Percentiles rank a stretch among this genome's conserved stretches.
These are phyloP conservation scores for Drosophila melanocephala DNA, from an alignment of 2,888 invertebrate species.

Conservation along the genomic window DNA sequence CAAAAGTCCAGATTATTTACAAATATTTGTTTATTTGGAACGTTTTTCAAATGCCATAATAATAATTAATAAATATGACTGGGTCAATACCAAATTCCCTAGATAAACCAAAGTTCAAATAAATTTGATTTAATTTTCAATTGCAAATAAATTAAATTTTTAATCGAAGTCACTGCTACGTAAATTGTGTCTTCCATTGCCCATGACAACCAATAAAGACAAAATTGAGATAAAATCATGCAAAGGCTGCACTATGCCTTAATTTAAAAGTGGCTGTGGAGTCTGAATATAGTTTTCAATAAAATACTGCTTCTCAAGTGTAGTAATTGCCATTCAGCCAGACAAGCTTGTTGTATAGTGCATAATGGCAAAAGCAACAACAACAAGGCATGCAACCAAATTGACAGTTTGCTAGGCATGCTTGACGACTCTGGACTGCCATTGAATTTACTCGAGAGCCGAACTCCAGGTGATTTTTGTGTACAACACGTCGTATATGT, in stretches of 20 bases:
- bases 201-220: neutral
- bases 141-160: neutral
- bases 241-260: neutral
- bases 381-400: conserved; percentile 41
- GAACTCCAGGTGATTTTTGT: conserved; percentile 30
- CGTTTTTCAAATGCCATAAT: no score
- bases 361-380: conserved; percentile 9
- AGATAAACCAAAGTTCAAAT: neutral
- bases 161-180: neutral
- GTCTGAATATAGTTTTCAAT: neutral
- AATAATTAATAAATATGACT: neutral
- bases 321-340: neutral
- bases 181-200: neutral
- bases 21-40: neutral
- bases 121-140: neutral
- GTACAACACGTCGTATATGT: conserved; percentile 36
- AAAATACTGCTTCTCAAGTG: neutral
- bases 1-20: neutral
- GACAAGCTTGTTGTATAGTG: neutral
- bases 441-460: conserved; percentile 24
- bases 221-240: neutral
- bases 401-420: conserved; percentile 49
- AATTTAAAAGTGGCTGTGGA: neutral
- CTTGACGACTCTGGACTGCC: conserved; percentile 35
- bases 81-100: neutral